phyloP scores from a whole-genome alignment of 2,113 vertebrate species.

The Myotis davidii region DNA sequence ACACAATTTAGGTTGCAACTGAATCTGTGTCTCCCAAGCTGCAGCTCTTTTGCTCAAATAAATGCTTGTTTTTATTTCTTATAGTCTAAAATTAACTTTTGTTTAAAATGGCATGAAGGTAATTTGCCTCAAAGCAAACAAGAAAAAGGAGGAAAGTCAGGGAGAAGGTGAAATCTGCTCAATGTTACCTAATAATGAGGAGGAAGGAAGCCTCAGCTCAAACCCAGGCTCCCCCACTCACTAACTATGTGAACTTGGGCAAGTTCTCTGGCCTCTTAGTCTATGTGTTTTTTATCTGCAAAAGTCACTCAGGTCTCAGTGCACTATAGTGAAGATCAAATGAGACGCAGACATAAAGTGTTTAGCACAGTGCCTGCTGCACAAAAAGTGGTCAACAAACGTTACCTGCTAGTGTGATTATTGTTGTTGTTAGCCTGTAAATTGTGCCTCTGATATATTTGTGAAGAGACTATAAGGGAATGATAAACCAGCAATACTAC shows the following conservation, averaged over 20 bases:
- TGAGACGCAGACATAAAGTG: not conserved
- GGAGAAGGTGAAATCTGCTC: not conserved
- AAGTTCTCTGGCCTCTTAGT: not conserved
- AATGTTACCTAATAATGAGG: not conserved
- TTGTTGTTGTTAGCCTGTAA: not conserved
- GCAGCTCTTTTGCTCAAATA: not conserved
- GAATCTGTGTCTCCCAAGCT: not conserved
- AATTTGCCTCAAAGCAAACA: slow-evolving; percentile 34
- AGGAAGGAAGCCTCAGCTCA: not conserved
- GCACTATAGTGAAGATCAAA: not conserved
- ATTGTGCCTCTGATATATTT: slow-evolving; percentile 51
- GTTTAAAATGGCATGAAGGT: not conserved
- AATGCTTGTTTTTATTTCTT: not conserved
- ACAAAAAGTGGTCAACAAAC: not conserved
- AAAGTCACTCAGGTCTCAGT: not conserved
- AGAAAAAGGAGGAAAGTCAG: not conserved
- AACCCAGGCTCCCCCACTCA: not conserved
- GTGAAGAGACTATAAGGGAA: not conserved
- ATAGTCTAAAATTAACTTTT: not conserved
- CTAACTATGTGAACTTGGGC: not conserved
- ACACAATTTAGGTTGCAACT: not conserved
- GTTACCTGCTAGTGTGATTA: not conserved
- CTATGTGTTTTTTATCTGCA: not conserved
- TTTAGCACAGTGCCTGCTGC: not conserved
- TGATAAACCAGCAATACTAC: slow-evolving; percentile 59